Base-by-base conservation (phyloP, 2,113 vertebrate genomes). In the Cygnus buccinator region DNA sequence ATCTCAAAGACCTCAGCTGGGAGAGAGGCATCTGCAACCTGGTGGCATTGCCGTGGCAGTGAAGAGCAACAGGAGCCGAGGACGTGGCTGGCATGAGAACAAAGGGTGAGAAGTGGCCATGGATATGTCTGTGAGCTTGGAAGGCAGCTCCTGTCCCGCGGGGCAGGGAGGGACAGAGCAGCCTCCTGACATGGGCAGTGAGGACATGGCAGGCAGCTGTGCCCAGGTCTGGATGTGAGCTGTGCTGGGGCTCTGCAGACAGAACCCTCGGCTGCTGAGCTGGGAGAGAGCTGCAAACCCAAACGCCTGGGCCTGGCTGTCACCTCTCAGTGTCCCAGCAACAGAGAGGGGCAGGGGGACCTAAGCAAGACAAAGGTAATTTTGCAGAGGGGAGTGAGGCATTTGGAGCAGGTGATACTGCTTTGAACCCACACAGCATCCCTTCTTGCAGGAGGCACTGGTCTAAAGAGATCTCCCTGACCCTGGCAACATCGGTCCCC, bases 111-210 rank as follows among this genome's bases (percentile, higher is more conserved):
- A 57, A 72, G n/a, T 1, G 1, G 37, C 20, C 54, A 5, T 1
- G 7, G 62, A 22, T 35, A 29, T 1, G 1, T 26, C 26, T 1
- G 4, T 15, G 58, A 65, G 28, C 48, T 76, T 39, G 72, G 66
- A 57, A 63, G 39, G 35, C 31, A 46, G 21, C 3, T 10, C 63
- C 77, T 67, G 41, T 12, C 57, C 19, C 1, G 0, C 25, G 2
- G 4, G 21, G 17, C 55, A 3, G 1, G 6, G 50, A 20, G 7
- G 44, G 23, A 70, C 0, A 0, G 66, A 75, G 66, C 50, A 58
- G 52, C 12, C 19, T 48, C 46, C n/a, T 15, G 5, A 9, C 2
- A 3, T 0, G 8, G 35, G 26, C 35, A 44, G 41, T 1, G 3
- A 75, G 20, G 61, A 29, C 39, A 39, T 3, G 39, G 39, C 39